phyloP scores from a whole-genome alignment of 2,888 invertebrate species.

The Cephus nigrinus region DNA sequence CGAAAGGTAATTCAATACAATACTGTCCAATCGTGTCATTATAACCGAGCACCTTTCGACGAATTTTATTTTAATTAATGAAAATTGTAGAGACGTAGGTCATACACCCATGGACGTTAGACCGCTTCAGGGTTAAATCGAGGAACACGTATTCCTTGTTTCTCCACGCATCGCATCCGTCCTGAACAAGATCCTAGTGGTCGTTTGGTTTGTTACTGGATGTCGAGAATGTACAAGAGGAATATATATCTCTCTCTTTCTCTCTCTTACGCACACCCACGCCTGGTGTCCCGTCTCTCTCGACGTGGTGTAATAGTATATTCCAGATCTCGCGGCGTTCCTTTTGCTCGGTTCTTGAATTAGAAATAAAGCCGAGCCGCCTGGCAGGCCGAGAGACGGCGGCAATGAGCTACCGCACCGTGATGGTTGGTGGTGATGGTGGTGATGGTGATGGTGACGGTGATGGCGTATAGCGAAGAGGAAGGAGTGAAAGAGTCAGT shows the following conservation, averaged over 20 bases:
- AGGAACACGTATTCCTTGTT: not conserved
- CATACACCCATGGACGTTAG: not conserved
- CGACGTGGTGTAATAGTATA: not conserved
- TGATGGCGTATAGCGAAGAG: not conserved
- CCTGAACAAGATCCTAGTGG: not conserved
- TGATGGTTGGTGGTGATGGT: not conserved
- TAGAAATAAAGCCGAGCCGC: constrained; percentile 32
- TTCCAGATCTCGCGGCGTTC: not conserved
- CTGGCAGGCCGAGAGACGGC: not conserved
- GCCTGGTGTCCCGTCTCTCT: not conserved
- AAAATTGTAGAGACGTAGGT: not conserved
- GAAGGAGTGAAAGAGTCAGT: not conserved
- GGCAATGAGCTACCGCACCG: not conserved
- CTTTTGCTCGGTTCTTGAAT: constrained; percentile 39
- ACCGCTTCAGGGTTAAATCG: not conserved
- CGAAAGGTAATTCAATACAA: not conserved
- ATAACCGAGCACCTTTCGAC: not conserved
- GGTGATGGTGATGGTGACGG: no score
- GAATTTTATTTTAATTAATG: not conserved
- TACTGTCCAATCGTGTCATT: not conserved
- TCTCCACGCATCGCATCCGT: not conserved
- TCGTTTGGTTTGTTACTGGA: not conserved
- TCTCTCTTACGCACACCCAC: not conserved
- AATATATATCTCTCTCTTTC: not conserved
- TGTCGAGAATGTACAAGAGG: not conserved